Conservation (phyloP, 2,113 vertebrate genomes). For the Gymnorhina tibicen region DNA sequence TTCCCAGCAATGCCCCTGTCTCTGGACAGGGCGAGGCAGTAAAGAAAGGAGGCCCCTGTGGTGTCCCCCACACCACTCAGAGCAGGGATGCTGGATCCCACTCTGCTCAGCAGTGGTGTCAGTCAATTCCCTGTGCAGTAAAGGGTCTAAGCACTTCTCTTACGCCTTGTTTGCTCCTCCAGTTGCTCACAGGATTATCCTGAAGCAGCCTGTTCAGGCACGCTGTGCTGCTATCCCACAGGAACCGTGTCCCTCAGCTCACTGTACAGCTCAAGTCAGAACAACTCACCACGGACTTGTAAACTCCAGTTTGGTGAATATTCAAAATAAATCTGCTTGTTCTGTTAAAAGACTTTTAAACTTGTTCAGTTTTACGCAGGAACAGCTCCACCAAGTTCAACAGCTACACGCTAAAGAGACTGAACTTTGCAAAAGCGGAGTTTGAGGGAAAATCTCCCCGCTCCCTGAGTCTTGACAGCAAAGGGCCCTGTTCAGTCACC, state of each 20-base stretch:
- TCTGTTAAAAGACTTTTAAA: background rate
- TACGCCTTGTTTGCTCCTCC: accelerated
- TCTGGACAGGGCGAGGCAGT: accelerated
- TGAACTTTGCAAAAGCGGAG: background rate
- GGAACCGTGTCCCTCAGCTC: background rate
- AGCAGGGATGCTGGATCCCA: background rate
- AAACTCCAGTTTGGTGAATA: background rate
- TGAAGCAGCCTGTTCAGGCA: background rate
- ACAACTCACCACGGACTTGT: background rate
- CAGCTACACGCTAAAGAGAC: background rate
- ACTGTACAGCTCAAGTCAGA: background rate
- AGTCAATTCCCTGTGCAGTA: background rate
- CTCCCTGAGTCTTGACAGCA: background rate
- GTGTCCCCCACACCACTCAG: background rate
- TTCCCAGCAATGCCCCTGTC: background rate
- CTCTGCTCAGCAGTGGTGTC: background rate
- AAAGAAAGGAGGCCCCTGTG: background rate
- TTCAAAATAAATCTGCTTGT: background rate
- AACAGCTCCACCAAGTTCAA: background rate
- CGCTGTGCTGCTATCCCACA: background rate
- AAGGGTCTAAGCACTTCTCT: background rate
- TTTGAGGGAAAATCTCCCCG: background rate
- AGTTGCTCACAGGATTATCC: background rate
- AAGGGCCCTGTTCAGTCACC: background rate
- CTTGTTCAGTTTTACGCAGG: background rate